phyloP scores from a whole-genome alignment of 1,140 invertebrate genomes.

The Drosophila miranda region DNA sequence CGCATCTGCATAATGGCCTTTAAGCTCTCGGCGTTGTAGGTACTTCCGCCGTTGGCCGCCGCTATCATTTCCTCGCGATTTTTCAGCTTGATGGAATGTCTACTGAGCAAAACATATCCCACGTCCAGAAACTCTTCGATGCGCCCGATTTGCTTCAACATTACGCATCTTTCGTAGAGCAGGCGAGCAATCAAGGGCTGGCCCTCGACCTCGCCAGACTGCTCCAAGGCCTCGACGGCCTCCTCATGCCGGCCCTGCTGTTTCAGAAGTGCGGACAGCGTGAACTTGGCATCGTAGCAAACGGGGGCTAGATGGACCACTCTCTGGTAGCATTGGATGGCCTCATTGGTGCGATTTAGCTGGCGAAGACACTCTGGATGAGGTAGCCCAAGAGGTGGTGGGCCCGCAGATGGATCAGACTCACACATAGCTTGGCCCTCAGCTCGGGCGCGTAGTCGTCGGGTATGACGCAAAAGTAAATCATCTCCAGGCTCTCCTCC shows the following conservation, averaged over 20 bases:
- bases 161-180: conserved; percentile 89
- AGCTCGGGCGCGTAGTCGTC: conserved; percentile 91
- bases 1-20: conserved; percentile 75
- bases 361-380: conserved; percentile 89
- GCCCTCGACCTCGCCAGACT: conserved; percentile 84
- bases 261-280: conserved; percentile 90
- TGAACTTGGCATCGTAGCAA: conserved; percentile 91
- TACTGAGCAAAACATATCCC: conserved; percentile 88
- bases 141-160: conserved; percentile 87
- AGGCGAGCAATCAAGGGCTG: conserved; percentile 88
- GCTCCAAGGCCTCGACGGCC: conserved; percentile 90
- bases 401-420: conserved; percentile 89
- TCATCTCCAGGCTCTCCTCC: conserved; percentile 67
- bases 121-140: conserved; percentile 89
- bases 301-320: conserved; percentile 92
- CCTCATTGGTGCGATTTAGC: conserved; percentile 88
- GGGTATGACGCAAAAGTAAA: conserved; percentile 86
- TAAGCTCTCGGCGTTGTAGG: conserved; percentile 67
- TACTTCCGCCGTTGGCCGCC: conserved; percentile 71
- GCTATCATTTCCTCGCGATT: conserved; percentile 87
- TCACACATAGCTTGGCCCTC: conserved; percentile 91
- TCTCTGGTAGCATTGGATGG: conserved; percentile 90
- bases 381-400: conserved; percentile 86
- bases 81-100: conserved; percentile 88
- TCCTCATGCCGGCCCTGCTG: conserved; percentile 88